phyloP scores from a whole-genome alignment of 2,888 invertebrate species.

The Scaptomyza tumidula region DNA sequence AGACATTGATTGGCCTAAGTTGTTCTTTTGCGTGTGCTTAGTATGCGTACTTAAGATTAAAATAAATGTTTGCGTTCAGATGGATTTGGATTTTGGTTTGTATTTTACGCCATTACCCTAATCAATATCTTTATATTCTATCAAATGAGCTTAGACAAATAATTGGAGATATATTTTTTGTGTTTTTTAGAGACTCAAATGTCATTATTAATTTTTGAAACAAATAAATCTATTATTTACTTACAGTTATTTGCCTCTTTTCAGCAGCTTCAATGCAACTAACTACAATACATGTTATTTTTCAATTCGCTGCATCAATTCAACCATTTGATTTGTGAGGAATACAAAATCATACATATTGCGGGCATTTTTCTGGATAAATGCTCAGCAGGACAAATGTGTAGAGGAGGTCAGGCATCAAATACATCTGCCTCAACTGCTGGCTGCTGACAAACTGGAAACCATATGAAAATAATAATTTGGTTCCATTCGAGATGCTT shows the following conservation, averaged over 20 bases:
- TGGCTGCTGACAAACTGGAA: conserved; percentile 66
- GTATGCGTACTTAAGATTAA: neutral
- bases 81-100: neutral
- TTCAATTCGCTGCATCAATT: conserved; percentile 54
- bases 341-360: conserved; percentile 37
- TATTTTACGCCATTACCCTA: too few relatives aligned
- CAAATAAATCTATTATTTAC: too few relatives aligned
- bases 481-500: conserved; percentile 33
- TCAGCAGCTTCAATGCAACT: neutral
- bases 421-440: conserved; percentile 61
- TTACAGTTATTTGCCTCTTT: too few relatives aligned
- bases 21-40: conserved; percentile 1
- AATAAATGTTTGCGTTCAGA: neutral
- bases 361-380: conserved; percentile 40
- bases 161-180: too few relatives aligned
- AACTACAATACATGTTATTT: conserved; percentile 14
- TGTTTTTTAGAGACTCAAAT: too few relatives aligned
- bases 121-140: too few relatives aligned
- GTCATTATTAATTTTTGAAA: too few relatives aligned
- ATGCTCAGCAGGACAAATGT: conserved; percentile 45
- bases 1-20: conserved; percentile 35
- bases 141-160: too few relatives aligned
- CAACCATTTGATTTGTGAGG: conserved; percentile 60
- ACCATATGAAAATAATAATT: conserved; percentile 79
- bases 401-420: conserved; percentile 18